Base-by-base conservation (phyloP, 2,888 invertebrate species). In the Drosophila leonis region DNA sequence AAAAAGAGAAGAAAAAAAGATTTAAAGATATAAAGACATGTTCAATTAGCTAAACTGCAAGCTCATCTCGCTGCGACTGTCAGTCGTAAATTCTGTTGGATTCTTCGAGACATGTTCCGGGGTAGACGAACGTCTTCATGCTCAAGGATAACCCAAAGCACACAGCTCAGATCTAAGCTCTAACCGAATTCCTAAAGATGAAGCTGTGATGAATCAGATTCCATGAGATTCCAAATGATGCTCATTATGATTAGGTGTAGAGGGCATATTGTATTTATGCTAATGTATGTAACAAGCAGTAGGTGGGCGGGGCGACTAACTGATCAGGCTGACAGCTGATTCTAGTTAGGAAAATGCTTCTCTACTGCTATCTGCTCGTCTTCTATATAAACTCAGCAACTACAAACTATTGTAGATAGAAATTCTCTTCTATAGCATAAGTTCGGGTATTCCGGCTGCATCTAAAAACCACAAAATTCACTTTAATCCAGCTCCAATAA, bases 21-120 rank as follows among this genome's bases (percentile, higher is more conserved):
- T 42, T 20, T 9, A 15, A 10, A 2, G 56, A 31, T 56, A 41
- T 54, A 60, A 80, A 75, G 42, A 54, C 69, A 76, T 78, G 75
- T 68, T 74, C 89, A 84, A 86, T 84, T 86, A 88, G 82, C 60
- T 65, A 81, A 88, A 78, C 42, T 88, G 83, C 89, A 78, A 76
- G 78, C 87, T 83, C 83, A 83, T 88, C 89, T 69, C 44, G 46
- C 27, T 29, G 27, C 56, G 49, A 27, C 41, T 60, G 51, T 71
- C 51, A 63, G 39, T 27, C 42, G 48, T 48, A 59, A 72, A 39
- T 54, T 41, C 41, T 8, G n/a, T 48, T 37, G 27, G 42, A 31
- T 29, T 27, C 48, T 24, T 46, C 1, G 29, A 31, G 5, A 29
- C 10, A 31, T 61, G 57, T 75, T 78, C 78, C 78, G 78, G 78